Evolutionary conservation across 2,888 invertebrate species (phyloP).

Genomic region (Epirrita christyi): DNA sequence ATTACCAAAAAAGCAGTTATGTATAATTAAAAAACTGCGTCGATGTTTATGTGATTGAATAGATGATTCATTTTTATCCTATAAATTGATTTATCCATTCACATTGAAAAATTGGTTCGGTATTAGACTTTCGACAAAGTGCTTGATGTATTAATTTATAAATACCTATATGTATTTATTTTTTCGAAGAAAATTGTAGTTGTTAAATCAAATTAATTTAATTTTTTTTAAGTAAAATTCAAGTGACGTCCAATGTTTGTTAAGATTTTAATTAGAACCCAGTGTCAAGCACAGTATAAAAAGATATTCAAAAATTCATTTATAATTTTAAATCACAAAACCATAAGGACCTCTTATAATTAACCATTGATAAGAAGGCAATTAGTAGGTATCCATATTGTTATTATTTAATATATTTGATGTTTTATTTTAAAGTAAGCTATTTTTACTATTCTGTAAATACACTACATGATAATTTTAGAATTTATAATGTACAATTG

Average conservation of each 20-base stretch:
- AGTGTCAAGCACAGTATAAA: slow-evolving; percentile 60
- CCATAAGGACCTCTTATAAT: slow-evolving; percentile 85
- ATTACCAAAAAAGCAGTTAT: slow-evolving; percentile 84
- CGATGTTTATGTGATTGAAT: slow-evolving; percentile 76
- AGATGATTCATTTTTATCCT: slow-evolving; percentile 65
- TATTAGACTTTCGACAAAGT: slow-evolving; percentile 56
- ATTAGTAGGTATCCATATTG: slow-evolving; percentile 84
- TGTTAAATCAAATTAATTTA: slow-evolving; percentile 33
- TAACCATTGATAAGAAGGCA: slow-evolving; percentile 85
- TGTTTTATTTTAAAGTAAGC: slow-evolving; percentile 83
- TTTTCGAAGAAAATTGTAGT: slow-evolving; percentile 25
- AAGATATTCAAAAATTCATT: slow-evolving; percentile 46
- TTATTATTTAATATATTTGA: slow-evolving; percentile 85
- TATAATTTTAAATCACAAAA: slow-evolving; percentile 77
- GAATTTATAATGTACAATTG: slow-evolving; percentile 82
- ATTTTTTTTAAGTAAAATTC: slow-evolving; percentile 28
- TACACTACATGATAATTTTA: slow-evolving; percentile 77
- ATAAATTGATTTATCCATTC: slow-evolving; percentile 42
- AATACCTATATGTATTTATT: slow-evolving; percentile 40
- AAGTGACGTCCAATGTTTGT: slow-evolving; percentile 49
- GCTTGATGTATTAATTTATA: slow-evolving; percentile 52
- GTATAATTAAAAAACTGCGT: slow-evolving; percentile 78
- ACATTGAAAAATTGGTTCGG: slow-evolving; percentile 53
- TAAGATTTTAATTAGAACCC: slow-evolving; percentile 36
- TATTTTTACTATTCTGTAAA: slow-evolving; percentile 81